Evolutionary conservation across 2,113 vertebrate species (phyloP), one percentile per base, ranked within the genome.

Genomic region (Ia io): DNA sequence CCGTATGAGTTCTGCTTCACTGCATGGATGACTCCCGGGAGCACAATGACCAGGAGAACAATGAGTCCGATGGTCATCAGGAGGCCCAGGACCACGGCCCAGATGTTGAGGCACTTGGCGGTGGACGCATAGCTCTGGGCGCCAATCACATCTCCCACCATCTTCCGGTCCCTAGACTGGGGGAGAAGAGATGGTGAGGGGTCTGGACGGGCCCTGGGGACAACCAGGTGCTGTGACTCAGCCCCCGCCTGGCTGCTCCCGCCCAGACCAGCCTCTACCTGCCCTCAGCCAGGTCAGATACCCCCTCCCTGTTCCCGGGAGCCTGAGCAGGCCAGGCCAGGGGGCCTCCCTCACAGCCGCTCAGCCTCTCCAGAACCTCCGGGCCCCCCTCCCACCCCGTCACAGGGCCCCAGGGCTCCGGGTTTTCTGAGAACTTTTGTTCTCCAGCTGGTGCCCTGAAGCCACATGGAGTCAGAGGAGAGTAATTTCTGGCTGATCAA

Each of bases 91-190:
- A 98, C 97, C 0, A 98, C 99, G 1, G 99, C 98, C 96, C 99
- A 98, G 77, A 98, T 98, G 88, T 99, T 99, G 98, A 99, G 99
- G 98, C 99, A 99, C 92, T 98, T 98, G 4, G 99, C 98, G 93
- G 99, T 99, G 98, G 98, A 99, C 2, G 99, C 98, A 79, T 98
- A 99, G 97, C 98, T 98, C 97, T 97, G 99, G 47, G 99, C 99
- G 0, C 99, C 98, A 82, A 98, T 98, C 97, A 99, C 88, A 84
- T 71, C 69, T 6, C 37, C 10, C 37, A 40, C 37, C 37, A 25
- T 73, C 70, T 42, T 74, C 71, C 71, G 97, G 94, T 99, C 99
- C 95, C 99, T 97, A 0, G 99, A 98, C 99, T 99, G 94, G 14
- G 40, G 51, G 70, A 77, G 65, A 25, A n/a, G 56, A 70, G 35